Evolutionary conservation across 2,113 vertebrate species (phyloP), one percentile per base, ranked within the genome.

Genomic region (Ramphastos sulfuratus): DNA sequence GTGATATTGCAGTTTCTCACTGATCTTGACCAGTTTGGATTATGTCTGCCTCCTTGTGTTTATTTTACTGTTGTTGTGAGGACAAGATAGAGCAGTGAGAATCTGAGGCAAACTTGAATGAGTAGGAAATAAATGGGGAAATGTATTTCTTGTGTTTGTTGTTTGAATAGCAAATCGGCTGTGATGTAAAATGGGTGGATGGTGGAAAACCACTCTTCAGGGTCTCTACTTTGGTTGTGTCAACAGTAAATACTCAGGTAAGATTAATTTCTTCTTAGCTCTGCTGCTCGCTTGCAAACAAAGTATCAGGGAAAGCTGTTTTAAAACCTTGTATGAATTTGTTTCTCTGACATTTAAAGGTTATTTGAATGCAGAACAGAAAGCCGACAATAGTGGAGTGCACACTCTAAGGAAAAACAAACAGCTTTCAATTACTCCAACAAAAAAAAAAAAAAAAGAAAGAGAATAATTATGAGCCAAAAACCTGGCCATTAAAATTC

Each of bases 211-310:
- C 98, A 12, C 98, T 99, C 87, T 99, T 99, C 97, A 99, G 98
- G 97, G 98, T 99, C 39, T 98, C 98, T 12, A 98, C 98, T 33
- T 97, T 98, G 31, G 98, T 99, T 69, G 98, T 99, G 42, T 99
- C 99, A 10, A 99, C 99, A 82, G 98, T 99, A 65, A 99, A 99
- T 90, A 99, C 99, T 98, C 99, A 99, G 99, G 99, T 99, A 92
- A 95, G 97, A 18, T 2, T 8, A 10, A 25, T 44, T 67, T 52
- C 44, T 25, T 64, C 64, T 74, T 35, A 37, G 28, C 9, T 85
- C 15, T 67, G 30, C 79, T 87, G 37, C 48, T 61, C 75, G 50
- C 20, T 91, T 63, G 19, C 19, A 33, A 63, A 56, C 14, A 59
- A 85, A 37, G 9, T 18, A 14, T 52, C 48, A n/a, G 35, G 30